Evolutionary conservation across 2,888 invertebrate genomes (phyloP), one percentile per base, ranked within the genome.

Genomic region (Lymantria monacha): DNA sequence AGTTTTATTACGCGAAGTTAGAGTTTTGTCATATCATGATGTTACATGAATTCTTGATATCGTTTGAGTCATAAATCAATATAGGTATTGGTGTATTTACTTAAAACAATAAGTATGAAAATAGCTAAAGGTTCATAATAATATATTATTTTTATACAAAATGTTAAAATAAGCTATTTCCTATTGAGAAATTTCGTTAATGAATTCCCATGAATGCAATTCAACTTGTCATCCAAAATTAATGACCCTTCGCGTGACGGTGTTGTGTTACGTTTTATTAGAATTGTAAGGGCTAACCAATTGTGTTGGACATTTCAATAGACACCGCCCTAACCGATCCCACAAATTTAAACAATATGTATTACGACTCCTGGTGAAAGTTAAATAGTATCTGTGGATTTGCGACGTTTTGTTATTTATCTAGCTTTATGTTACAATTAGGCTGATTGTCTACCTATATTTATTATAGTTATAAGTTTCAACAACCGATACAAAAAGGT

Each of bases 291-390:
- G 76, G 78, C 73, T 63, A 63, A 59, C 65, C 81, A 70, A 82
- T 87, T 85, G 83, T 85, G 55, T 61, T 62, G 60, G 59, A 62
- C 59, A 57, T 69, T 74, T 76, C 76, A 81, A 81, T 81, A 69
- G 72, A 67, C 57, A 61, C 54, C 66, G 70, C 76, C 78, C 79
- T 72, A 72, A 70, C 79, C 80, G 64, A 80, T 74, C 82, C 83
- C 79, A 80, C 66, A 65, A 70, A 72, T 69, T 67, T 73, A 75
- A 80, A 85, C 81, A 81, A 83, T 76, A 48, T 61, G 5, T 61
- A 42, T 64, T 58, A 61, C 59, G 65, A 70, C 22, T 22, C 65
- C 69, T 64, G 69, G 67, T 69, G 70, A 79, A 78, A 76, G 69
- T 69, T 46, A 48, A 63, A 60, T 50, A 56, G 49, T 14, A 33